Conservation (phyloP, 1,140 invertebrate species). For the Holotrichia oblita region DNA sequence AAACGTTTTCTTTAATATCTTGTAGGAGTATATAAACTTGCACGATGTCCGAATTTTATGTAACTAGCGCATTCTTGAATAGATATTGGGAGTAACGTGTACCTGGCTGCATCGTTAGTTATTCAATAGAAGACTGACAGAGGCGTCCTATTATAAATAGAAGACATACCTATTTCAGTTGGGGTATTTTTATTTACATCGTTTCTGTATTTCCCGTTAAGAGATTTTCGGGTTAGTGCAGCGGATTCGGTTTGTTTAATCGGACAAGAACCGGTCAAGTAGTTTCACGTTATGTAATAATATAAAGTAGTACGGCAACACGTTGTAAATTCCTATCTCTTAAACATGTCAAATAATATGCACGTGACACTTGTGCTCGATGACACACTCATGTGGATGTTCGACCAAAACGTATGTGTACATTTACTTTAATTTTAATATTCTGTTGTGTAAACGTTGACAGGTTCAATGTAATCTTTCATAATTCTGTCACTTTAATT, state of each 20-base stretch:
- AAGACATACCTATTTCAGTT: constrained; percentile 32
- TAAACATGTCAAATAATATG: not conserved
- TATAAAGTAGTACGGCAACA: not conserved
- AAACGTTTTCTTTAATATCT: no score
- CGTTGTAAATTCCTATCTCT: no score
- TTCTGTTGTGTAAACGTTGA: no score
- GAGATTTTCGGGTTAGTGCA: not conserved
- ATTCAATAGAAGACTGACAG: not conserved
- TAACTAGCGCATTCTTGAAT: no score
- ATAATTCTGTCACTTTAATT: no score
- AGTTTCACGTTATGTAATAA: not conserved
- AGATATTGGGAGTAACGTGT: no score
- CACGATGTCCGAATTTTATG: no score
- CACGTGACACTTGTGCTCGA: not conserved
- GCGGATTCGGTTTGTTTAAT: not conserved
- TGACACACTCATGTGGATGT: not conserved
- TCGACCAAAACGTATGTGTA: not conserved
- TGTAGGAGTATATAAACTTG: no score
- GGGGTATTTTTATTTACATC: constrained; percentile 28
- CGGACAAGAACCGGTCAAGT: no score
- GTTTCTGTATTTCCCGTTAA: constrained; percentile 1
- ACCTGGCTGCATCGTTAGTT: not conserved
- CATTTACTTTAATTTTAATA: no score
- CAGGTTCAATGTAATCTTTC: no score
- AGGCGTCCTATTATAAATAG: constrained; percentile 25